These are phyloP conservation scores for Poecilia picta DNA, from an alignment of 2,797 vertebrate genomes.

Conservation along the genomic window DNA sequence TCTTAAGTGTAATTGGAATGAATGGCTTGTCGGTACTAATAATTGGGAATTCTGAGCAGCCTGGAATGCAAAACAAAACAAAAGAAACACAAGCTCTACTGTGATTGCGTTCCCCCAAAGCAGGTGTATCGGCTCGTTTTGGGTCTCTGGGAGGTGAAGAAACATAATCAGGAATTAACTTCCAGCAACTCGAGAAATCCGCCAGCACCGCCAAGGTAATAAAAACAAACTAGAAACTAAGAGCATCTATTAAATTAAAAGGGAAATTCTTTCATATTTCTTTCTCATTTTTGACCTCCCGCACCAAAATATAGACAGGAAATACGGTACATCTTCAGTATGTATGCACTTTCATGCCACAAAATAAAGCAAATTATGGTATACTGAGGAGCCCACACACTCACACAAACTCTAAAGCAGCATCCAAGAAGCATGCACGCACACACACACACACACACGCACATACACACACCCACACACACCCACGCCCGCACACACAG, in stretches of 20 bases:
- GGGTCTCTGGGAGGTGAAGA: constrained; percentile 9
- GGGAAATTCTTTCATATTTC: not conserved
- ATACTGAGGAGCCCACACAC: not conserved
- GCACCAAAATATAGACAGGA: not conserved
- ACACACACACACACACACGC: not conserved
- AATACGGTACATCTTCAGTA: not conserved
- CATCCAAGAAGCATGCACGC: not conserved
- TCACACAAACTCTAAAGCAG: not conserved
- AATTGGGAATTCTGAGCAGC: constrained; percentile 65
- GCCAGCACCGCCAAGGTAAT: not conserved
- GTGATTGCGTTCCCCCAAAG: constrained; percentile 56
- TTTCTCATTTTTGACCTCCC: not conserved
- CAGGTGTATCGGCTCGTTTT: constrained; percentile 46
- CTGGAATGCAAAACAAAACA: constrained; percentile 52
- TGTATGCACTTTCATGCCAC: not conserved
- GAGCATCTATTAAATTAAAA: not conserved
- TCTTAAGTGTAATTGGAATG: constrained; percentile 77
- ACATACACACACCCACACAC: constrained; percentile 7
- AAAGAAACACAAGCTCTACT: constrained; percentile 34
- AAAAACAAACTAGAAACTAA: not conserved
- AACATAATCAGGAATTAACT: constrained; percentile 30
- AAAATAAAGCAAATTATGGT: constrained; percentile 14
- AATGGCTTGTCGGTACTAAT: constrained; percentile 81
- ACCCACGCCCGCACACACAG: constrained; percentile 1
- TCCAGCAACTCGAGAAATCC: not conserved